Conservation (phyloP, 2,888 invertebrate species). For the Drosophila antonietae region DNA sequence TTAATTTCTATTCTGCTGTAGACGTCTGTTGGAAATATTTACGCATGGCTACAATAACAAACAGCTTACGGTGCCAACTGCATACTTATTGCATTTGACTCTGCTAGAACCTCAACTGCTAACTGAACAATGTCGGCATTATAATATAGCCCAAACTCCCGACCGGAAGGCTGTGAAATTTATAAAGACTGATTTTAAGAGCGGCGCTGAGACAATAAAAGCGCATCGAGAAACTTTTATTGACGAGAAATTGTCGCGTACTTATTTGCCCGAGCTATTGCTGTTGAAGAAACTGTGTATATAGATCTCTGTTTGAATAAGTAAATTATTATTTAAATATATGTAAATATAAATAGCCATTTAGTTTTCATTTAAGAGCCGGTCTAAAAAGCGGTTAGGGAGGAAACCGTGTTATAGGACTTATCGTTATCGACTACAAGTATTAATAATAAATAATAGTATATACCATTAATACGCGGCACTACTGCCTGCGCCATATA, state of each 20-base stretch:
- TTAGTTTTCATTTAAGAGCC: not conserved
- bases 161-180: conserved; percentile 82
- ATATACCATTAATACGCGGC: not conserved
- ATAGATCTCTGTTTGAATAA: conserved; percentile 27
- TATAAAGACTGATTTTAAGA: conserved; percentile 83
- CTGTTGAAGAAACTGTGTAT: conserved; percentile 72
- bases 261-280: conserved; percentile 82
- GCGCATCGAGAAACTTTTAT: conserved; percentile 73
- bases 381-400: not conserved
- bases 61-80: conserved; percentile 85
- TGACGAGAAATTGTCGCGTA: conserved; percentile 76
- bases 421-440: conserved; percentile 37
- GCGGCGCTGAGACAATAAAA: conserved; percentile 45
- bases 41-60: conserved; percentile 86
- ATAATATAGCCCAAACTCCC: conserved; percentile 75
- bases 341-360: not conserved
- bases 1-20: conserved; percentile 75
- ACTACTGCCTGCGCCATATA: not conserved
- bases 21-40: conserved; percentile 86
- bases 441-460: not conserved
- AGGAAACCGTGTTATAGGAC: conserved; percentile 34
- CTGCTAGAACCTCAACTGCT: conserved; percentile 57
- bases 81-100: conserved; percentile 84
- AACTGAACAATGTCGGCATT: conserved; percentile 76
- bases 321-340: not conserved